phyloP scores from a whole-genome alignment of 2,113 vertebrate species.

The Paramisgurnus dabryanus region DNA sequence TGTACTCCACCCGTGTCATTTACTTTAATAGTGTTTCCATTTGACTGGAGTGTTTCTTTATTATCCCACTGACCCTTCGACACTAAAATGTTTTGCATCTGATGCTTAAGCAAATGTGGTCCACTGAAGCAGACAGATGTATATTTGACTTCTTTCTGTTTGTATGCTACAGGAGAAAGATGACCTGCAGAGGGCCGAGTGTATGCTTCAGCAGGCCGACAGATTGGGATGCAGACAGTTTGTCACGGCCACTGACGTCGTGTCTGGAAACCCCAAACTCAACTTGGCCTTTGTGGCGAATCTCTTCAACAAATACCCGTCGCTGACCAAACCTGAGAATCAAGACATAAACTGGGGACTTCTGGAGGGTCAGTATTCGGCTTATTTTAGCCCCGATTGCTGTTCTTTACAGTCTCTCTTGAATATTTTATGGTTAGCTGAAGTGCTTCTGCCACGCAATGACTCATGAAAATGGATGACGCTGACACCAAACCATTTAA shows the following conservation, averaged over 20 bases:
- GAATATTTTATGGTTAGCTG: not conserved
- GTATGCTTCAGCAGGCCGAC: constrained; percentile 90
- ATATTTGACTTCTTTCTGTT: not conserved
- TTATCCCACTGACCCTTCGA: not conserved
- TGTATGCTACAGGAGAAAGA: constrained; percentile 82
- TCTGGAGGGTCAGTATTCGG: constrained; percentile 79
- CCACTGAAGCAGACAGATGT: not conserved
- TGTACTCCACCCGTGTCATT: not conserved
- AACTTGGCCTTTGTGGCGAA: constrained; percentile 97
- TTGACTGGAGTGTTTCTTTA: not conserved
- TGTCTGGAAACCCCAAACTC: constrained; percentile 91
- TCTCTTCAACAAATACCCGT: constrained; percentile 95
- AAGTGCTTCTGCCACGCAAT: not conserved
- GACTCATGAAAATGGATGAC: constrained; percentile 8
- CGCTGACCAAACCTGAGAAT: constrained; percentile 91
- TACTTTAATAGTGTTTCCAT: not conserved
- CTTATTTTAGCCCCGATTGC: not conserved
- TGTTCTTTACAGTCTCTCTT: not conserved
- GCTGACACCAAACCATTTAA: constrained; percentile 1
- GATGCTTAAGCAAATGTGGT: not conserved
- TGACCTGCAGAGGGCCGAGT: constrained; percentile 83
- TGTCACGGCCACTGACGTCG: constrained; percentile 87
- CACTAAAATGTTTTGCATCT: not conserved
- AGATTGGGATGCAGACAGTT: constrained; percentile 91
- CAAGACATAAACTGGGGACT: constrained; percentile 90